Evolutionary conservation across 2,888 invertebrate species (phyloP), one percentile per base, ranked within the genome.

Genomic region (Trimorus sp.): DNA sequence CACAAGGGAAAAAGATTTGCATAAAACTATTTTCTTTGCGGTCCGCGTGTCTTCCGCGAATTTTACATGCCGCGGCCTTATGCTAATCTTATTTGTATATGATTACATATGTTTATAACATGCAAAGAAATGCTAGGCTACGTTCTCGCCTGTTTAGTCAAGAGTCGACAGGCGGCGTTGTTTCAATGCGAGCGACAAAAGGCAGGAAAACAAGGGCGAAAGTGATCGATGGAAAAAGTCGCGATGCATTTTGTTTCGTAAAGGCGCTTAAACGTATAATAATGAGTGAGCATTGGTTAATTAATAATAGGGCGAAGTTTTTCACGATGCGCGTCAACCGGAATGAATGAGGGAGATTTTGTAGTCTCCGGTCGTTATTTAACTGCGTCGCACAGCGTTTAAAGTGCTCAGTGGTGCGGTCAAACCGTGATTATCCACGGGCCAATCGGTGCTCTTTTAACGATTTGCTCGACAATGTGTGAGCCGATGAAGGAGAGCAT

Each of bases 1-100:
- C 63, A 69, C 65, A 56, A 62, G 53, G 73, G 69, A 73, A 77
- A 73, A 76, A 83, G 48, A 79, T 76, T 77, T 69, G 77, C 79
- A 74, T 82, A 83, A 75, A 74, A 76, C 79, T 83, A 79, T 83
- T 83, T 83, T 83, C 81, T 76, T 84, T 84, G 70, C 79, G 75
- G 81, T 70, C 81, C 84, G 79, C 79, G 83, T 82, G 84, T 84
- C 84, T 84, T 85, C 84, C 84, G 85, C 84, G 85, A 87, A 86
- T 87, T 85, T 86, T 73, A 82, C 85, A 82, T 83, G 83, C 84
- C 87, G 86, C 40, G 86, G 88, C 89, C 87, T 88, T 90, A 91
- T 91, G 91, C 90, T 91, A 91, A 91, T 91, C 90, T 90, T 91
- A 91, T 91, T 91, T 91, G 90, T 90, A 90, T 91, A 91, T 89